phyloP scores from a whole-genome alignment of 2,113 vertebrate species.

The Dasyurus viverrinus region DNA sequence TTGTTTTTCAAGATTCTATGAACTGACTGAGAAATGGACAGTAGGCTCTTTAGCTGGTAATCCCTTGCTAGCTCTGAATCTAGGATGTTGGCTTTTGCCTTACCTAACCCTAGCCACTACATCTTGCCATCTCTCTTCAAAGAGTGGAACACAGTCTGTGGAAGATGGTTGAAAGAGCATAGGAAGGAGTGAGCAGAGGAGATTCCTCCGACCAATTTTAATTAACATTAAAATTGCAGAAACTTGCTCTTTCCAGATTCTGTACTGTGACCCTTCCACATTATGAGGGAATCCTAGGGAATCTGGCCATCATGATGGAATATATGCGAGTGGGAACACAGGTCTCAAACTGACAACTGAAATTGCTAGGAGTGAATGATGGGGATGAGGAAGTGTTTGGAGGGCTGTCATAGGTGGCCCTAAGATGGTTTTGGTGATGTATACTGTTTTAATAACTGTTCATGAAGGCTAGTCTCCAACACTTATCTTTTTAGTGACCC shows the following conservation, averaged over 20 bases:
- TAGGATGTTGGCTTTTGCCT: not conserved
- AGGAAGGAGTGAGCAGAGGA: not conserved
- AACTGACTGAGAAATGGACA: not conserved
- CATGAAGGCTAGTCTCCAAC: not conserved
- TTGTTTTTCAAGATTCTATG: not conserved
- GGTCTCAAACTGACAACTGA: not conserved
- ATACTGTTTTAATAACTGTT: not conserved
- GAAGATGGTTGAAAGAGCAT: not conserved
- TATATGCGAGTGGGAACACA: not conserved
- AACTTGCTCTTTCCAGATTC: slow-evolving; percentile 64
- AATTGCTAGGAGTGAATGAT: not conserved
- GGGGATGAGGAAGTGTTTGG: not conserved
- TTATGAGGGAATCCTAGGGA: slow-evolving; percentile 10
- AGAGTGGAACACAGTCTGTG: slow-evolving; percentile 19
- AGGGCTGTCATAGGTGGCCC: not conserved
- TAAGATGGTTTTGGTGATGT: not conserved
- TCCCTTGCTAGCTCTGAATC: not conserved
- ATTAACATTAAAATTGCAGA: slow-evolving; percentile 27
- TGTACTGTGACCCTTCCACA: not conserved
- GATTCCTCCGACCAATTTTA: slow-evolving; percentile 18
- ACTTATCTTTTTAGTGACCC: not conserved
- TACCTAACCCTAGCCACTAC: not conserved
- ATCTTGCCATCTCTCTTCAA: slow-evolving; percentile 16
- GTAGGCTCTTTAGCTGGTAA: not conserved
- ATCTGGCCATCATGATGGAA: not conserved